Conservation (phyloP, 2,888 invertebrate genomes). For the Phengaris arion region DNA sequence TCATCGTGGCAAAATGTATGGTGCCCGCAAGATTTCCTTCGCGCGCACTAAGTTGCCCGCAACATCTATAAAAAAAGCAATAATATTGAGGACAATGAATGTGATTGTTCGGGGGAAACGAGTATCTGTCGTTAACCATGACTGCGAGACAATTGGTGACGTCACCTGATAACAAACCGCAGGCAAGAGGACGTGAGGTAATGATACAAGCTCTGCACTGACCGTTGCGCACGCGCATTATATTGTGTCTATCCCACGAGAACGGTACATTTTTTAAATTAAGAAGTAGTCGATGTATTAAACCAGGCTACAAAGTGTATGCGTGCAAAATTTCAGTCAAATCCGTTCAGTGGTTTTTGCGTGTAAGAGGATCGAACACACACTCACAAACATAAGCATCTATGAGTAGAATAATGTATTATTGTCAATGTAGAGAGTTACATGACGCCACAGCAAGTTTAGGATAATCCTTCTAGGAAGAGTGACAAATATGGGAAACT, state of each 20-base stretch:
- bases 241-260: not conserved
- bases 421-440: not conserved
- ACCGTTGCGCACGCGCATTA: not conserved
- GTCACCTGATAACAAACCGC: slow-evolving; percentile 66
- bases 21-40: too few relatives aligned
- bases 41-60: too few relatives aligned
- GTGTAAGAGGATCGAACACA: not conserved
- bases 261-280: not conserved
- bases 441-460: not conserved
- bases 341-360: not conserved
- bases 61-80: not conserved
- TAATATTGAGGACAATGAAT: slow-evolving; percentile 13
- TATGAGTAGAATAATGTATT: not conserved
- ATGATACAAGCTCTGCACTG: not conserved
- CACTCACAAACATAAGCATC: not conserved
- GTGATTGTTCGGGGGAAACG: slow-evolving; percentile 45
- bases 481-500: not conserved
- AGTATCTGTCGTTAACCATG: slow-evolving; percentile 70
- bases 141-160: slow-evolving; percentile 76
- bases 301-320: not conserved
- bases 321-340: not conserved
- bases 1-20: too few relatives aligned
- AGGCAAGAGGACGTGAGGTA: slow-evolving; percentile 47
- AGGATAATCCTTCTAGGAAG: not conserved
- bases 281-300: not conserved